A percentile compares a stretch with the other conserved stretches of the same genome.
phyloP scores from a whole-genome alignment of 2,888 invertebrate species.

The Diogma glabrata region DNA sequence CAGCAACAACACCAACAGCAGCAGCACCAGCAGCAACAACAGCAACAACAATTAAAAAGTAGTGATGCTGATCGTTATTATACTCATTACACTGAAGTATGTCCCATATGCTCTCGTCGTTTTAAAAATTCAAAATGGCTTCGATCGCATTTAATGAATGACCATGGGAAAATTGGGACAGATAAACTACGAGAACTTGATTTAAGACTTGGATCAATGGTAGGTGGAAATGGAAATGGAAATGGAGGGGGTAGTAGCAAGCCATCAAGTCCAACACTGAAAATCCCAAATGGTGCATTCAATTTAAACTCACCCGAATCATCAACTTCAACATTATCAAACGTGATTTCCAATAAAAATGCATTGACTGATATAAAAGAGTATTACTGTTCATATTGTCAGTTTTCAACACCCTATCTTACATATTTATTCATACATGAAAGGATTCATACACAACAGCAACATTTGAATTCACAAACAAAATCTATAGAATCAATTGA shows the following conservation, averaged over 20 bases:
- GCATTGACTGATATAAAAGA: constrained; percentile 47
- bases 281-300: constrained; percentile 33
- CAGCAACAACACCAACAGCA: constrained; percentile 11
- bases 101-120: constrained; percentile 74
- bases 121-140: constrained; percentile 83
- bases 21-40: constrained; percentile 9
- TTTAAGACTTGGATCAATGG: constrained; percentile 23
- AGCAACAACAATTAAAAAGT: neutral
- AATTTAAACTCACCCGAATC: constrained; percentile 7
- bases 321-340: neutral
- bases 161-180: constrained; percentile 56
- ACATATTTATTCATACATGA: constrained; percentile 89
- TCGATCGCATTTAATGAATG: constrained; percentile 73
- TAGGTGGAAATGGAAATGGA: constrained; percentile 16
- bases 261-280: constrained; percentile 33
- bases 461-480: too few species aligned
- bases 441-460: constrained; percentile 71
- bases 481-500: too few species aligned
- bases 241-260: constrained; percentile 21
- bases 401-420: constrained; percentile 78
- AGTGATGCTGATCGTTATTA: constrained; percentile 44
- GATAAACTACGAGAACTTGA: constrained; percentile 34
- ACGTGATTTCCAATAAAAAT: neutral
- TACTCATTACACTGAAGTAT: constrained; percentile 60
- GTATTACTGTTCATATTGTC: constrained; percentile 82